Percentiles rank a stretch among this genome's conserved stretches.
phyloP scores from a whole-genome alignment of 2,888 invertebrate species.

The Tortricodes alternella region DNA sequence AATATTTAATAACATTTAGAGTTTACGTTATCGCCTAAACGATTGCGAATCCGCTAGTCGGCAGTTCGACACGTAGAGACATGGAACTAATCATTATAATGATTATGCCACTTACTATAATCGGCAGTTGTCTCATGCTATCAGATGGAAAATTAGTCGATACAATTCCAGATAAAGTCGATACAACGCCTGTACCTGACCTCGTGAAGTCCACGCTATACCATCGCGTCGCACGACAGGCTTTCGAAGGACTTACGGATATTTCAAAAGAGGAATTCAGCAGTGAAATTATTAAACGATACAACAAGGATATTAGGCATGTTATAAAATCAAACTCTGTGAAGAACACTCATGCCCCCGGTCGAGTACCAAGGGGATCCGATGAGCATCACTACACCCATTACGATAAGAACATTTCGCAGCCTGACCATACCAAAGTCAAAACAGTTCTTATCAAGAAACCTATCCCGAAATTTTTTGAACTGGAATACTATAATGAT shows the following conservation, averaged over 20 bases:
- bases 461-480: slow-evolving; percentile 66
- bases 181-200: slow-evolving; percentile 38
- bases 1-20: slow-evolving; percentile 59
- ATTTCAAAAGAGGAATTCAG: slow-evolving; percentile 42
- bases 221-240: slow-evolving; percentile 47
- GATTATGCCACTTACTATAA: slow-evolving; percentile 37
- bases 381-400: neutral
- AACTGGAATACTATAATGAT: slow-evolving; percentile 59
- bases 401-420: neutral
- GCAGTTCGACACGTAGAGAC: slow-evolving; percentile 36
- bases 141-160: slow-evolving; percentile 48
- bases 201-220: slow-evolving; percentile 32
- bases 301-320: slow-evolving; percentile 38
- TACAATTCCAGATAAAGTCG: slow-evolving; percentile 45
- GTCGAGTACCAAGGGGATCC: neutral
- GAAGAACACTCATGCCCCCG: neutral
- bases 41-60: slow-evolving; percentile 53
- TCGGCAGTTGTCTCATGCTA: slow-evolving; percentile 38
- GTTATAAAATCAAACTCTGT: neutral
- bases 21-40: slow-evolving; percentile 58
- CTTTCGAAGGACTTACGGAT: slow-evolving; percentile 38
- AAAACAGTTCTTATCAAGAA: slow-evolving; percentile 52
- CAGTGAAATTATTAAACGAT: slow-evolving; percentile 39
- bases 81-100: slow-evolving; percentile 50
- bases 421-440: neutral